Percentiles rank a stretch among this genome's conserved stretches.
Conservation (phyloP, 2,888 invertebrate species). For the Andrena camellia region DNA sequence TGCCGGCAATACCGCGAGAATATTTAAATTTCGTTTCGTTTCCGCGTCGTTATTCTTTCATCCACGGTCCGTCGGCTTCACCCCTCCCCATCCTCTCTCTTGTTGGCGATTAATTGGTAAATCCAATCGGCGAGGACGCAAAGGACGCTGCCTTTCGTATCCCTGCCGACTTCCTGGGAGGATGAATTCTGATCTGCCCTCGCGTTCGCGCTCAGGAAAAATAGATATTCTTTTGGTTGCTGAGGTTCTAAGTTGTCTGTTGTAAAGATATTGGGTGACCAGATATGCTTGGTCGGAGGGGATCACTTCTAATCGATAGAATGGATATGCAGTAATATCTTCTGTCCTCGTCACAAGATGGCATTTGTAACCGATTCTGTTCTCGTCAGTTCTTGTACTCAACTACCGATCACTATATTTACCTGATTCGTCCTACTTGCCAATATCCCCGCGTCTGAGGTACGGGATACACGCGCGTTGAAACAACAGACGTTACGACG, state of each 20-base stretch:
- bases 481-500: too few species aligned
- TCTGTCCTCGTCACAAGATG: too few species aligned
- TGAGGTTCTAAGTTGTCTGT: not conserved
- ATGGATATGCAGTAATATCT: too few species aligned
- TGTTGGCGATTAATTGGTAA: slow-evolving; percentile 78
- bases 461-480: too few species aligned
- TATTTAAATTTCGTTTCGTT: slow-evolving; percentile 82
- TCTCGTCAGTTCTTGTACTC: too few species aligned
- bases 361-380: too few species aligned
- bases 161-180: slow-evolving; percentile 26
- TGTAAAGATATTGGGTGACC: not conserved
- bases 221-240: not conserved
- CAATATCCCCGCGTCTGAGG: too few species aligned
- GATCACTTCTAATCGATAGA: too few species aligned
- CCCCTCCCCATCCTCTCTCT: slow-evolving; percentile 19
- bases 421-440: too few species aligned
- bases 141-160: slow-evolving; percentile 57
- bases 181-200: slow-evolving; percentile 16
- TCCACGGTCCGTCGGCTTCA: slow-evolving; percentile 67
- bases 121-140: slow-evolving; percentile 76
- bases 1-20: slow-evolving; percentile 74
- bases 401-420: too few species aligned
- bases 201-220: not conserved
- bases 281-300: too few species aligned
- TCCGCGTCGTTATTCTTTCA: slow-evolving; percentile 81